Percentiles rank a stretch among this genome's conserved stretches.
These are phyloP conservation scores for Aphelocoma coerulescens DNA, from an alignment of 2,113 vertebrate species.

Conservation along the genomic window DNA sequence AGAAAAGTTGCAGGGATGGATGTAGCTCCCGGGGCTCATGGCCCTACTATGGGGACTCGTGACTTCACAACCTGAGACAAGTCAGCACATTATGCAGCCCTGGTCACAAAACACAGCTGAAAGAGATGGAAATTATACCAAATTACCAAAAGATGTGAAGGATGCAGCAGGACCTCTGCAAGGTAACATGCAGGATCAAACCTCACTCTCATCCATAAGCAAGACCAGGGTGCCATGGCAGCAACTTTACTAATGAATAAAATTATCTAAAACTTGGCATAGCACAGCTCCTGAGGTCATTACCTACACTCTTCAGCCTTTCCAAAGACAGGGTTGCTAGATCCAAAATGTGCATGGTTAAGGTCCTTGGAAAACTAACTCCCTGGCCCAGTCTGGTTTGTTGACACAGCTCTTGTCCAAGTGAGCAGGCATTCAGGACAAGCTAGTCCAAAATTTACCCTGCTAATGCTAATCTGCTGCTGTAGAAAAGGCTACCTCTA, in stretches of 20 bases:
- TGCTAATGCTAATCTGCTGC: background rate
- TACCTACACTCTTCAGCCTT: background rate
- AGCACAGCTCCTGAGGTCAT: background rate
- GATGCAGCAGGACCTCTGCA: background rate
- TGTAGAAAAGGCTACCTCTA: background rate
- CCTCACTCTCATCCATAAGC: background rate
- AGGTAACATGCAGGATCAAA: background rate
- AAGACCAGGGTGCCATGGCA: fast-evolving
- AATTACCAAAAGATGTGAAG: background rate
- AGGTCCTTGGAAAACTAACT: background rate
- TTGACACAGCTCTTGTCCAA: background rate
- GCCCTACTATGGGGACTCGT: fast-evolving
- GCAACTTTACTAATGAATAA: background rate
- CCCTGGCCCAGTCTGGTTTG: background rate
- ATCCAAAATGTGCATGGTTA: background rate
- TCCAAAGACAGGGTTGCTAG: background rate
- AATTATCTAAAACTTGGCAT: background rate
- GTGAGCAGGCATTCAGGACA: background rate
- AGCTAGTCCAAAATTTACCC: background rate
- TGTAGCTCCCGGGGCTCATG: background rate
- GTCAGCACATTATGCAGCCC: background rate
- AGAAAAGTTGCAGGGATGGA: background rate
- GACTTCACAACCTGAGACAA: background rate
- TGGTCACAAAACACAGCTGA: background rate
- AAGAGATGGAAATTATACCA: background rate